These are phyloP conservation scores for Tryphoninae sp. DNA, from an alignment of 2,888 invertebrate species.

Conservation along the genomic window DNA sequence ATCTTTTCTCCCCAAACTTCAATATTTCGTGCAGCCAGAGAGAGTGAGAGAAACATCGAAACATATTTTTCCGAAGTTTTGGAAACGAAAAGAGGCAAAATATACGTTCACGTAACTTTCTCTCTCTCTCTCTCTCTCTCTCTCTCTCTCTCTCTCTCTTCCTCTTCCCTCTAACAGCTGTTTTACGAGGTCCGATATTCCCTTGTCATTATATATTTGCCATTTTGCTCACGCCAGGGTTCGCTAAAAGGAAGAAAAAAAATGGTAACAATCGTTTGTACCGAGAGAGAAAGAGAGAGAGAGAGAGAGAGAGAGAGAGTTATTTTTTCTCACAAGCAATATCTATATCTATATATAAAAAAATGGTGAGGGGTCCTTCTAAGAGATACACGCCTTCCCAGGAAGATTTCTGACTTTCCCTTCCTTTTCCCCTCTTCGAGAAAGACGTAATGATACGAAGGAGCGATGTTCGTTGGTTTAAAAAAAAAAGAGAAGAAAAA, in stretches of 20 bases:
- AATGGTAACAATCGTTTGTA: conserved; percentile 28
- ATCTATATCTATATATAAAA: not conserved
- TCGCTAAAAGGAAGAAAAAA: not conserved
- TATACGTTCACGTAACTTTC: conserved; percentile 38
- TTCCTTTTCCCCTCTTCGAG: conserved; percentile 26
- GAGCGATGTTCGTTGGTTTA: conserved; percentile 28
- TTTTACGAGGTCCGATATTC: conserved; percentile 57
- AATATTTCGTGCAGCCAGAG: conserved; percentile 15
- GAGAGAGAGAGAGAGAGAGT: not conserved
- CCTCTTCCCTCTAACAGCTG: conserved; percentile 21
- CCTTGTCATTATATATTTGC: conserved; percentile 46
- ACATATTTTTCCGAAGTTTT: conserved; percentile 37
- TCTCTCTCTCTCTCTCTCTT: not conserved
- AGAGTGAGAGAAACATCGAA: not conserved
- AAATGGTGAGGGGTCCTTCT: conserved; percentile 9
- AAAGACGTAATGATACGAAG: conserved; percentile 46
- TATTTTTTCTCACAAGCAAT: not conserved
- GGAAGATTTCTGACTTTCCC: conserved; percentile 23
- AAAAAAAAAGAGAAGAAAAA: conserved; percentile 21
- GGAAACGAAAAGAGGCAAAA: conserved; percentile 23
- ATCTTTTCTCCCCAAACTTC: not conserved
- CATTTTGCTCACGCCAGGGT: conserved; percentile 27
- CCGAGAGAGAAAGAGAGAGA: not conserved
- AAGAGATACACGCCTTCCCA: conserved; percentile 17
- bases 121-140: not conserved